A percentile compares a stretch with the other conserved stretches of the same genome.
Evolutionary conservation across 2,888 invertebrate genomes (phyloP).

Genomic region (Stenoptilia bipunctidactyla): DNA sequence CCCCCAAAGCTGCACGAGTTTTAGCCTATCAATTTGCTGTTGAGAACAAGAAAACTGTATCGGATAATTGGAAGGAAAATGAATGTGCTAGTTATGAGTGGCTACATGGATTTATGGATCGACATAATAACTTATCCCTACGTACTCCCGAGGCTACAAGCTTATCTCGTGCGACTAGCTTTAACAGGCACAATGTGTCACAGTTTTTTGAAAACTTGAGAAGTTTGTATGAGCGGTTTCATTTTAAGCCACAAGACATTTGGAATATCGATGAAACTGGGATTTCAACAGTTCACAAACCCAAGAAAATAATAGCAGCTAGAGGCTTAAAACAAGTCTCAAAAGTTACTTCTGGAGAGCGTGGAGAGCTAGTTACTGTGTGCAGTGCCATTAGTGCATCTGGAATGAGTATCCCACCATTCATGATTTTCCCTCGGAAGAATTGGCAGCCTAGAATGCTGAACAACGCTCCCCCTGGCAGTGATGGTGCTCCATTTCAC

Average conservation of each 20-base stretch:
- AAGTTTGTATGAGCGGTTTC: constrained; percentile 10
- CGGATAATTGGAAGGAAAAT: constrained; percentile 11
- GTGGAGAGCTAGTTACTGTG: constrained; percentile 27
- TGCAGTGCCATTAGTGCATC: constrained; percentile 26
- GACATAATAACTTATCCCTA: constrained; percentile 5
- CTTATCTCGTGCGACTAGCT: constrained; percentile 5
- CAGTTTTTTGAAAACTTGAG: constrained; percentile 10
- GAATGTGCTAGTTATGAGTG: constrained; percentile 9
- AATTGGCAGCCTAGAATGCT: constrained; percentile 24
- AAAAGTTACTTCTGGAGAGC: constrained; percentile 30
- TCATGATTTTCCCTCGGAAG: constrained; percentile 19
- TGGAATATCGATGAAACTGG: constrained; percentile 1
- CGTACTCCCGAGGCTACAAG: constrained; percentile 10
- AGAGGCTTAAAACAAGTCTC: constrained; percentile 31
- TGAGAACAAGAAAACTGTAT: constrained; percentile 12
- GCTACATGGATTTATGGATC: constrained; percentile 7
- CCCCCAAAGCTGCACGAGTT: constrained; percentile 17
- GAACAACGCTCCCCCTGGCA: constrained; percentile 21
- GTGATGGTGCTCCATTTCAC: constrained; percentile 13
- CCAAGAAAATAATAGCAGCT: constrained; percentile 28
- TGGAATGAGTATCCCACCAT: constrained; percentile 36
- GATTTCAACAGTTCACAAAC: constrained; percentile 2
- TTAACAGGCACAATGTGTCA: constrained; percentile 9
- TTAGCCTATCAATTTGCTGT: constrained; percentile 21
- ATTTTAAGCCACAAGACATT: constrained; percentile 10